Evolutionary conservation across 2,797 vertebrate species (phyloP).

Genomic region (Ctenochaetus hawaiiensis): DNA sequence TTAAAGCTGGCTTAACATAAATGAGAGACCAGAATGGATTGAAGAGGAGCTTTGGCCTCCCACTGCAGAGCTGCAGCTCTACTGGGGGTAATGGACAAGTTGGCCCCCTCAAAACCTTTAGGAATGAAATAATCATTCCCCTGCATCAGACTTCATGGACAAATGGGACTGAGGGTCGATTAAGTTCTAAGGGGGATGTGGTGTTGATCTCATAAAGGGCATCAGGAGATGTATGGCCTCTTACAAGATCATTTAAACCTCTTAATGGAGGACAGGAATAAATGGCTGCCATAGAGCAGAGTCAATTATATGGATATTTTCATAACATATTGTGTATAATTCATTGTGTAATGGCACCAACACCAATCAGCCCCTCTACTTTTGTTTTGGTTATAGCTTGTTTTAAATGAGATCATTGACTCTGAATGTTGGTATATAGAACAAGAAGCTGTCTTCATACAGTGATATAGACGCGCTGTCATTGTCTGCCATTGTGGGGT

Average conservation of each 20-base stretch:
- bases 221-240: slow-evolving; percentile 84
- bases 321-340: slow-evolving; percentile 84
- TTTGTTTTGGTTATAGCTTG: slow-evolving; percentile 75
- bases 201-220: slow-evolving; percentile 86
- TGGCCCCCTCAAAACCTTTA: slow-evolving; percentile 79
- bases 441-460: slow-evolving; percentile 66
- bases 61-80: slow-evolving; percentile 63
- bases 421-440: slow-evolving; percentile 57
- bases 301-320: slow-evolving; percentile 88
- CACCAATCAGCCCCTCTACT: slow-evolving; percentile 67
- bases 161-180: slow-evolving; percentile 82
- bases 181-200: slow-evolving; percentile 77
- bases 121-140: slow-evolving; percentile 80
- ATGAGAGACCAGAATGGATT: slow-evolving; percentile 77
- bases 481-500: slow-evolving; percentile 59
- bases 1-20: slow-evolving; percentile 84
- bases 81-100: slow-evolving; percentile 75
- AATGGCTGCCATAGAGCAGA: slow-evolving; percentile 80
- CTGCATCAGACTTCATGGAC: slow-evolving; percentile 73
- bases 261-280: slow-evolving; percentile 85
- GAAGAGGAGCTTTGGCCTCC: slow-evolving; percentile 64
- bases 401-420: slow-evolving; percentile 79
- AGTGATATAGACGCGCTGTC: slow-evolving; percentile 74
- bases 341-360: slow-evolving; percentile 74
- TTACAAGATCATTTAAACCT: slow-evolving; percentile 86